Percentiles rank a stretch among this genome's conserved stretches.
These are phyloP conservation scores for Lasioglossum villosulum DNA, from an alignment of 2,888 invertebrate genomes.

Conservation along the genomic window DNA sequence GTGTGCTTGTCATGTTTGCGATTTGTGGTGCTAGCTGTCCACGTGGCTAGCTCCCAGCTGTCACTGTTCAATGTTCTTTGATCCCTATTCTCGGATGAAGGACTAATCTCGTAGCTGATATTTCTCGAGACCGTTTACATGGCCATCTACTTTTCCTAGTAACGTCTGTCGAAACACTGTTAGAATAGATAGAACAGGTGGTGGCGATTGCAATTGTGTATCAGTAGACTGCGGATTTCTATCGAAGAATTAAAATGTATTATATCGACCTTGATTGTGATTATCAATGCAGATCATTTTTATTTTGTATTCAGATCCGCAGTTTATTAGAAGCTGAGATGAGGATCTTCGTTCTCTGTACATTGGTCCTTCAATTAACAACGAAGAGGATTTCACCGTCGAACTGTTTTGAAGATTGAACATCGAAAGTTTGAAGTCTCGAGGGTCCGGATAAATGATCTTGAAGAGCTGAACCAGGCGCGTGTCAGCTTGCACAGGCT, in stretches of 20 bases:
- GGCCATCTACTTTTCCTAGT: no score
- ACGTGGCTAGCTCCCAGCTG: background rate
- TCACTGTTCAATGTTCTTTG: background rate
- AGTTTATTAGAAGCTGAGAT: no score
- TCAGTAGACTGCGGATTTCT: background rate
- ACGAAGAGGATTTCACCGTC: no score
- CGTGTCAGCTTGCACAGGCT: conserved; percentile 68
- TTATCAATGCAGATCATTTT: no score
- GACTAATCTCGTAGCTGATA: background rate
- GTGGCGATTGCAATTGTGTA: background rate
- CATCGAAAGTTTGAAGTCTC: no score
- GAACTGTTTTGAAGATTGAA: no score
- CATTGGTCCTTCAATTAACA: no score
- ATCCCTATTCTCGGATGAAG: background rate
- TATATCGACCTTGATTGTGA: no score
- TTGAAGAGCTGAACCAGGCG: background rate
- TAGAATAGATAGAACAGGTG: background rate
- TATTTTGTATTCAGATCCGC: no score
- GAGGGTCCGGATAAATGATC: background rate
- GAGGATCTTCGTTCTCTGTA: no score
- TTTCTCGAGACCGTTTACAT: background rate
- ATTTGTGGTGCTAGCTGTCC: background rate
- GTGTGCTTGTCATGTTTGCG: background rate
- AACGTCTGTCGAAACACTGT: no score
- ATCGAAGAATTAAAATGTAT: no score